A percentile compares a stretch with the other conserved stretches of the same genome.
Evolutionary conservation across 2,113 vertebrate genomes (phyloP).

Genomic region (Trogon melanurus): DNA sequence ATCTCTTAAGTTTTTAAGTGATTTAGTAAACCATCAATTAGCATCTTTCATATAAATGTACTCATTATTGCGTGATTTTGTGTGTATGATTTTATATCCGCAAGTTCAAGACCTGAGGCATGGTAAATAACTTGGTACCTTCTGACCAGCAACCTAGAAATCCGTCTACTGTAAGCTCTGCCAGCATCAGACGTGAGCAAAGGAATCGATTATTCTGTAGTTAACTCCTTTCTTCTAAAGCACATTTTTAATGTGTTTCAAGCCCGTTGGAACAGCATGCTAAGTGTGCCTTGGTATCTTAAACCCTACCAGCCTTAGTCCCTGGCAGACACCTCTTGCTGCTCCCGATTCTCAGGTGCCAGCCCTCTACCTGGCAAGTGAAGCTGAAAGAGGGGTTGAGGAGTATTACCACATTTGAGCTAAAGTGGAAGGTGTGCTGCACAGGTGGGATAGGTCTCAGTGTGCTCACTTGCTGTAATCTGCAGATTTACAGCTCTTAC

Average conservation of each 20-base stretch:
- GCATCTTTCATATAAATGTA: not conserved
- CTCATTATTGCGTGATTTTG: not conserved
- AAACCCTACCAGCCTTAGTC: not conserved
- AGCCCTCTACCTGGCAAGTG: not conserved
- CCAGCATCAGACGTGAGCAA: not conserved
- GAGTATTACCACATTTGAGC: fast-evolving
- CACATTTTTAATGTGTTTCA: not conserved
- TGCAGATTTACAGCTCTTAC: too few species aligned
- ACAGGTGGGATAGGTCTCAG: fast-evolving
- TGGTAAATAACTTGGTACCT: not conserved
- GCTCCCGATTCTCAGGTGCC: not conserved
- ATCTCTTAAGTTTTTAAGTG: not conserved
- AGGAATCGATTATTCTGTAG: not conserved
- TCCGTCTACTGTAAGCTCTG: not conserved
- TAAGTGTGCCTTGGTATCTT: not conserved
- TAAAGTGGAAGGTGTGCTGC: not conserved
- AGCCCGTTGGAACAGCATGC: not conserved
- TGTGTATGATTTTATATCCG: not conserved
- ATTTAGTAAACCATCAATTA: not conserved
- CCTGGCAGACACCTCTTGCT: not conserved
- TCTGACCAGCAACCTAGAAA: not conserved
- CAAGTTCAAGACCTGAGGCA: fast-evolving
- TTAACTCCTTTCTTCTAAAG: not conserved
- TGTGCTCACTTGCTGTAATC: not conserved
- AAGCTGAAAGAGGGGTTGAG: not conserved